phyloP scores from a whole-genome alignment of 1,140 invertebrate species.

The Mesaphorura yosii region DNA sequence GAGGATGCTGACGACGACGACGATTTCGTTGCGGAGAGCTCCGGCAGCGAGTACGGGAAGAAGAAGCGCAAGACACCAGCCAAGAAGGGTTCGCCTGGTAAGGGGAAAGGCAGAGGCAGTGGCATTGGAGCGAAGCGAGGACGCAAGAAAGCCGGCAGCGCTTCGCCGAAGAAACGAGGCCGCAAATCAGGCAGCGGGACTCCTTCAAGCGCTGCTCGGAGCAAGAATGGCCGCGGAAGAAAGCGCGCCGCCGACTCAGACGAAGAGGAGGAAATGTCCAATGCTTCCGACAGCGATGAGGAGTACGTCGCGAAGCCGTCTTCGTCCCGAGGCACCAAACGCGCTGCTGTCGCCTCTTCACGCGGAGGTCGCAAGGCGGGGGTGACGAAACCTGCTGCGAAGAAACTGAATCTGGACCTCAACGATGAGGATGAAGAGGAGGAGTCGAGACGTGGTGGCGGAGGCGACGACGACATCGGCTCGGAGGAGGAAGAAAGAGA shows the following conservation, averaged over 20 bases:
- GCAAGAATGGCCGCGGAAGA: not conserved
- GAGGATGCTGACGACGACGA: no score
- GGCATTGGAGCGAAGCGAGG: constrained; percentile 3
- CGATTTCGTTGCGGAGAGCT: no score
- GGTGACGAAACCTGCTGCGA: no score
- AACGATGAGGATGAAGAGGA: constrained; percentile 9
- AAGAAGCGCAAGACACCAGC: constrained; percentile 8
- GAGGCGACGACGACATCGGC: not conserved
- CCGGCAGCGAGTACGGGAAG: constrained; percentile 27
- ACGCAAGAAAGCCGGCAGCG: not conserved
- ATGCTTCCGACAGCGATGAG: no score
- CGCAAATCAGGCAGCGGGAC: constrained; percentile 1
- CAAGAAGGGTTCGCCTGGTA: constrained; percentile 3
- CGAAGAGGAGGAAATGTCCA: constrained; percentile 6
- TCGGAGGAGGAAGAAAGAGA: no score
- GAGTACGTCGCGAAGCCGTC: no score
- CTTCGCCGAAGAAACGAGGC: constrained; percentile 2
- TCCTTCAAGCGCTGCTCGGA: not conserved
- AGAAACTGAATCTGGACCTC: constrained; percentile 3
- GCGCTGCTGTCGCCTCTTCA: no score
- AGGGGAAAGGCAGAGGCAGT: not conserved
- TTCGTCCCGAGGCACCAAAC: no score
- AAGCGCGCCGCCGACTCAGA: constrained; percentile 4
- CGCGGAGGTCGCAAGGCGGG: no score
- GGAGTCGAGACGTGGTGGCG: constrained; percentile 4